A percentile compares a stretch with the other conserved stretches of the same genome.
Evolutionary conservation across 2,888 invertebrate species (phyloP).

Genomic region (Chrysolina oricalcia): DNA sequence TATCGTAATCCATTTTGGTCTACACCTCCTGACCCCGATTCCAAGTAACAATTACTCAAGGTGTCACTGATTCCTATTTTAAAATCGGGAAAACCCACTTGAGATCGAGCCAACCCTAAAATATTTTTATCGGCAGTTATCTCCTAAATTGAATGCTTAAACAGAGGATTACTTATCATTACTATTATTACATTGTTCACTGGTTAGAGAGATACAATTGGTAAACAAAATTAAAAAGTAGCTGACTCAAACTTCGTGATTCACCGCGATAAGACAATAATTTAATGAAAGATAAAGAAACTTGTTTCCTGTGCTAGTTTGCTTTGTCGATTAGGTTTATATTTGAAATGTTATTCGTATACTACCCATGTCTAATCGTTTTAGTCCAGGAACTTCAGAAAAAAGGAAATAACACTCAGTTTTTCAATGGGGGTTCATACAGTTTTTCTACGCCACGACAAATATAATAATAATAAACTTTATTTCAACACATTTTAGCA

Average conservation of each 20-base stretch:
- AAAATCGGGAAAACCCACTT: slow-evolving; percentile 3
- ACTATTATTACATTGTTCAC: slow-evolving; percentile 1
- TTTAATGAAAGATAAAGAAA: slow-evolving; percentile 27
- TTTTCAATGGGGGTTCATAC: too few relatives aligned
- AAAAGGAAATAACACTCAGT: too few relatives aligned
- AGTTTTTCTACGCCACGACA: too few relatives aligned
- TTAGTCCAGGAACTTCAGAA: neutral
- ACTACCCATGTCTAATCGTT: neutral
- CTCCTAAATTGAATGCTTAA: neutral
- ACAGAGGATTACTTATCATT: neutral
- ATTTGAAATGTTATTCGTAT: neutral
- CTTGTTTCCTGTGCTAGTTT: slow-evolving; percentile 26
- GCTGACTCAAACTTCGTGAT: slow-evolving; percentile 36
- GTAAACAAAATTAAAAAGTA: slow-evolving; percentile 33
- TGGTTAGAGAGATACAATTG: slow-evolving; percentile 30
- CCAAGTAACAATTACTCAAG: neutral
- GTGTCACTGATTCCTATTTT: slow-evolving; percentile 4
- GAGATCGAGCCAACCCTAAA: neutral
- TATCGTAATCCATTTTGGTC: neutral
- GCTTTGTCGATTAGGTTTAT: slow-evolving; percentile 5
- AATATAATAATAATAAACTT: too few relatives aligned
- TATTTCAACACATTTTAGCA: too few relatives aligned
- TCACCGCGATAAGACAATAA: slow-evolving; percentile 29
- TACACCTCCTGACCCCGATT: neutral
- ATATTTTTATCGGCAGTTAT: neutral